Base-by-base conservation (phyloP, 2,888 invertebrate species). In the Melanargia galathea region DNA sequence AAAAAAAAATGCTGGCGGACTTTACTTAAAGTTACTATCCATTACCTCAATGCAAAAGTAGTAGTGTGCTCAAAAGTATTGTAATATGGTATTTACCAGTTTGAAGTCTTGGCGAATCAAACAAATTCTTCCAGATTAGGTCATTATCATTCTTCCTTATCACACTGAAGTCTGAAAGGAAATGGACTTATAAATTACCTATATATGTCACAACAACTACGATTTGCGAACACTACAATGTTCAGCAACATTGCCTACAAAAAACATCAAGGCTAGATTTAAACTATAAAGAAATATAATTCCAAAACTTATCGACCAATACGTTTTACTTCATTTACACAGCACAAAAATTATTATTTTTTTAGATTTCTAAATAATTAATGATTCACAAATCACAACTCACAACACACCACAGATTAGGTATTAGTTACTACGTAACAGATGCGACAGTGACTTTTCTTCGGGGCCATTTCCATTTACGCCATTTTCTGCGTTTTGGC, bases 61-160 rank as follows among this genome's bases (percentile, higher is more conserved):
- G 6, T 52, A 33, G 5, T 33, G 26, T 26, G 30, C 16, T 30
- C 10, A 18, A 11, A 11, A 30, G 43, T 33, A 48, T 26, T 48
- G 20, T 33, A 33, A 58, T 3, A 16, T 35, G 8, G 8, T 45
- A 66, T 61, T 71, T 72, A 68, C 68, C 68, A 66, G 62, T 65
- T 60, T 66, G 65, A 46, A 62, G 67, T 68, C 70, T 63, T 67
- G 65, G 55, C 68, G 64, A 67, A 67, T 67, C 63, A 66, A 69
- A 69, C 57, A 63, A 75, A 71, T 73, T 68, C 71, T 72, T 73
- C 75, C 75, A 80, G 84, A 83, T 84, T 86, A 87, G 78, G 82
- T 83, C 82, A 84, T 86, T 84, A 86, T 82, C 86, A 77, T 74
- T 79, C 73, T 75, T 78, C 79, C 87, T 86, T 87, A 88, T 86